A percentile compares a stretch with the other conserved stretches of the same genome.
These are phyloP conservation scores for Nymphalis c-album DNA, from an alignment of 2,888 invertebrate genomes.

Conservation along the genomic window DNA sequence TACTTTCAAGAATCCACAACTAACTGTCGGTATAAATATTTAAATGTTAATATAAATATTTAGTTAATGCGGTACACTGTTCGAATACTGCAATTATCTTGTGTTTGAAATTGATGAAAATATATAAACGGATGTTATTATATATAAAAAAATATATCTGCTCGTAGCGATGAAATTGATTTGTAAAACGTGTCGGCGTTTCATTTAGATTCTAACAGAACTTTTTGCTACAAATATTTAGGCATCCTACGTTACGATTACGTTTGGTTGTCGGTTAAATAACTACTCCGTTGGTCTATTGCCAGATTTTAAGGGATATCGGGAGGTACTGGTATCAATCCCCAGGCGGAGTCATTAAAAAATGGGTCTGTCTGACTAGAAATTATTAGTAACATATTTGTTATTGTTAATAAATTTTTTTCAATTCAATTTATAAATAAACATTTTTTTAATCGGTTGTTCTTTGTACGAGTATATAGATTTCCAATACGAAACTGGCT, in stretches of 20 bases:
- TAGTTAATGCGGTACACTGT: not conserved
- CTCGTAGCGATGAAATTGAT: constrained; percentile 16
- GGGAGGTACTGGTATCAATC: no score
- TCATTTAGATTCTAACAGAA: not conserved
- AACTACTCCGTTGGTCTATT: not conserved
- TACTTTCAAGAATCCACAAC: not conserved
- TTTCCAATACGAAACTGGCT: no score
- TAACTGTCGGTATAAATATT: constrained; percentile 14
- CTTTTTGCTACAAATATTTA: not conserved
- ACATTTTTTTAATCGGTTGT: no score
- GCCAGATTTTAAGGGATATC: no score
- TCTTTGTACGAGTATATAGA: no score
- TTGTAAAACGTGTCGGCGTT: not conserved
- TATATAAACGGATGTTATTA: constrained; percentile 16
- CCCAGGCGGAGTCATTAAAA: no score
- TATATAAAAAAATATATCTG: constrained; percentile 8
- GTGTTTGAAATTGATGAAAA: constrained; percentile 8
- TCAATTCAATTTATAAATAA: no score
- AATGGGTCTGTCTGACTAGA: no score
- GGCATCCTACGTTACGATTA: not conserved
- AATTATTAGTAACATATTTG: no score
- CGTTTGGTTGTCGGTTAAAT: not conserved
- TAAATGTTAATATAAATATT: constrained; percentile 9
- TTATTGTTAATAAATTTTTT: no score
- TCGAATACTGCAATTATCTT: constrained; percentile 14